Evolutionary conservation across 2,888 invertebrate species (phyloP).

Genomic region (Diarsia rubi): DNA sequence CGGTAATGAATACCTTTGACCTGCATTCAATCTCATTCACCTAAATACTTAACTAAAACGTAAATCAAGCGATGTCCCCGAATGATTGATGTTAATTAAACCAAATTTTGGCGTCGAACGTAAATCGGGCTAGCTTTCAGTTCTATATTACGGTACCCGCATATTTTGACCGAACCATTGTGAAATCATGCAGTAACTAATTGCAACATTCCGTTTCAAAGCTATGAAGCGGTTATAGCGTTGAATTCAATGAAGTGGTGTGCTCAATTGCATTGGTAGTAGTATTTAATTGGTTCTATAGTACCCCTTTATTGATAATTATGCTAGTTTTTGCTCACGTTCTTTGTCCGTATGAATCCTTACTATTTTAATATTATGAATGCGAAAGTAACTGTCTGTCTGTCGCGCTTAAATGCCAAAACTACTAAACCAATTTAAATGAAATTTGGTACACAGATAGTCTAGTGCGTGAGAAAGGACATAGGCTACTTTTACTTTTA

Average conservation of each 20-base stretch:
- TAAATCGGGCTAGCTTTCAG: constrained; percentile 56
- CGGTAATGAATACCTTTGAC: not conserved
- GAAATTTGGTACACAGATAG: no score
- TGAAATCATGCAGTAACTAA: constrained; percentile 64
- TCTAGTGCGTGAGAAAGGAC: no score
- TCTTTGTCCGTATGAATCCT: no score
- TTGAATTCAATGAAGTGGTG: constrained; percentile 16
- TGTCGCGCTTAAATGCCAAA: no score
- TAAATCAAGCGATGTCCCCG: constrained; percentile 43
- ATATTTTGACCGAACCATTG: constrained; percentile 54
- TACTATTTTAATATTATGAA: no score
- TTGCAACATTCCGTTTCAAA: constrained; percentile 53
- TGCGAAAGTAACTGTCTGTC: no score
- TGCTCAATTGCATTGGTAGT: not conserved
- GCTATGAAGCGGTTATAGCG: constrained; percentile 27
- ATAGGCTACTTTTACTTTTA: no score
- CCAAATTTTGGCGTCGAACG: constrained; percentile 61
- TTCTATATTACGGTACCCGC: constrained; percentile 25
- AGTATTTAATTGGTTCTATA: not conserved
- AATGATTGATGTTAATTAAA: constrained; percentile 69
- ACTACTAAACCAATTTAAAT: no score
- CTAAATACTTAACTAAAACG: constrained; percentile 31
- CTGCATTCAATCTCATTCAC: constrained; percentile 12
- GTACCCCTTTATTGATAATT: not conserved
- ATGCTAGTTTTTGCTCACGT: no score